Percentiles rank a stretch among this genome's conserved stretches.
Conservation (phyloP, 2,797 vertebrate species). For the Kryptolebias ocellatus region DNA sequence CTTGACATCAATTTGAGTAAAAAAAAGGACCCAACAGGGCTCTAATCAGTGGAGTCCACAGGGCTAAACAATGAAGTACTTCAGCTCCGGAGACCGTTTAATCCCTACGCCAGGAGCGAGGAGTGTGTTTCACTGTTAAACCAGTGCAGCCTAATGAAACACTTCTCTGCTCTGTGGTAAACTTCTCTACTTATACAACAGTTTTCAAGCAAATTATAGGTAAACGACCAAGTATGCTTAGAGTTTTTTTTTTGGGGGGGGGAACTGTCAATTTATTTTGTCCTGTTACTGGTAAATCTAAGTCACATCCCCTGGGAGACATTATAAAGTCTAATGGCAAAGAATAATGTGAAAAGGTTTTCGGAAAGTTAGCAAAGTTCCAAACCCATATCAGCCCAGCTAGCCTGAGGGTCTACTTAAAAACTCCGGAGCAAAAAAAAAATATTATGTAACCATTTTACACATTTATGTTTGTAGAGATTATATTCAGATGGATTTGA, state of each 20-base stretch:
- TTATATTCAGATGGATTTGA: not conserved
- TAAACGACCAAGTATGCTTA: not conserved
- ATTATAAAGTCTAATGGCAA: not conserved
- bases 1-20: slow-evolving; percentile 28
- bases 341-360: not conserved
- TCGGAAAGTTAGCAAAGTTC: not conserved
- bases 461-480: not conserved
- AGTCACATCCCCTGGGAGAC: not conserved
- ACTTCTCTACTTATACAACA: not conserved
- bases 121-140: slow-evolving; percentile 6
- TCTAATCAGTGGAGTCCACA: slow-evolving; percentile 51
- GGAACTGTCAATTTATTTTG: not conserved
- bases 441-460: not conserved
- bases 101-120: slow-evolving; percentile 27
- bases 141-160: slow-evolving; percentile 32
- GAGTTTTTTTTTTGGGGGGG: no score
- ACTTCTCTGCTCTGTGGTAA: slow-evolving; percentile 21
- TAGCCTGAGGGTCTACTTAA: not conserved
- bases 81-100: slow-evolving; percentile 30
- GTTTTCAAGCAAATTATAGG: not conserved
- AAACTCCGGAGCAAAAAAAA: not conserved
- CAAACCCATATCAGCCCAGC: not conserved
- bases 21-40: slow-evolving; percentile 42
- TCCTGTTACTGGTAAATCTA: not conserved
- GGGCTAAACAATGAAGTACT: slow-evolving; percentile 48